Percentiles rank a stretch among this genome's conserved stretches.
phyloP scores from a whole-genome alignment of 1,140 invertebrate genomes.

The Chionoecetes opilio region DNA sequence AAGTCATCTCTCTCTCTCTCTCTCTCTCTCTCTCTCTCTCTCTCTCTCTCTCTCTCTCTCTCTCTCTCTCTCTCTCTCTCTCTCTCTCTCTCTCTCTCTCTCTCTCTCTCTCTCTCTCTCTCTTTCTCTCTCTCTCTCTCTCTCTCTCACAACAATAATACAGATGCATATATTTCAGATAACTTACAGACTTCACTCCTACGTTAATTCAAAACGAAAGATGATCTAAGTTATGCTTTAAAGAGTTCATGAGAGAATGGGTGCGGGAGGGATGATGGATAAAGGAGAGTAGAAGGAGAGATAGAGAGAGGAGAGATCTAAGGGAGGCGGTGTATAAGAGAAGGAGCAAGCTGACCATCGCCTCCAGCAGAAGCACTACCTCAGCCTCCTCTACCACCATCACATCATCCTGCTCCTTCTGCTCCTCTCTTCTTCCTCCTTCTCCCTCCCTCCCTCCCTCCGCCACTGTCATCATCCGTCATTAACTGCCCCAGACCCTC shows the following conservation, averaged over 20 bases:
- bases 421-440: not conserved
- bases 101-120: slow-evolving; percentile 12
- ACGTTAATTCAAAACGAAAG: not conserved
- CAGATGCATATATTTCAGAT: not conserved
- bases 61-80: not conserved
- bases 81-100: too few species aligned
- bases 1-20: not conserved
- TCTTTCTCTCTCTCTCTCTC: slow-evolving; percentile 40
- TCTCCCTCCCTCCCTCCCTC: not conserved
- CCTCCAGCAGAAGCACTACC: not conserved
- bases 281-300: not conserved
- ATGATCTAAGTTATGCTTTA: not conserved
- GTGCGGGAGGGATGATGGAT: not conserved
- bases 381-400: not conserved
- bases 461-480: slow-evolving; percentile 55
- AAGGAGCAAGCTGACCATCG: slow-evolving; percentile 3
- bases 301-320: not conserved
- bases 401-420: not conserved
- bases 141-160: not conserved
- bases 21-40: slow-evolving; percentile 32
- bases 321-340: not conserved
- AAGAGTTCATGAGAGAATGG: not conserved
- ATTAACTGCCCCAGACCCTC: slow-evolving; percentile 48
- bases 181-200: not conserved
- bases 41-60: not conserved